Evolutionary conservation across 1,140 invertebrate genomes (phyloP).

Genomic region (Temnothorax longispinosus): DNA sequence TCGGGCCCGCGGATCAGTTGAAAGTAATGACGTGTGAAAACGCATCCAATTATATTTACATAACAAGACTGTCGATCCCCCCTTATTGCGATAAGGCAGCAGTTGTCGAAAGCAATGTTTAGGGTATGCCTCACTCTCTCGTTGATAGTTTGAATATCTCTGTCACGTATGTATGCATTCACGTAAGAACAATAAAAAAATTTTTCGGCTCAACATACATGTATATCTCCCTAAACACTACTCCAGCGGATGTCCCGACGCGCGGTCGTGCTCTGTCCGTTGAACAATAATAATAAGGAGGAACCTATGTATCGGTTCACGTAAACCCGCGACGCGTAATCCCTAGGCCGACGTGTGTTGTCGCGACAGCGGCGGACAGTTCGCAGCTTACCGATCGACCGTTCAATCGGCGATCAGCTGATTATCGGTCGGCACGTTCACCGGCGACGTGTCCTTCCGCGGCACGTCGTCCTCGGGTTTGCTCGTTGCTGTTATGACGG

Average conservation of each 20-base stretch:
- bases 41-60: conserved; percentile 83
- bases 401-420: conserved; percentile 84
- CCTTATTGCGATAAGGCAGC: conserved; percentile 13
- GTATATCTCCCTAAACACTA: conserved; percentile 73
- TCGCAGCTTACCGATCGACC: not conserved
- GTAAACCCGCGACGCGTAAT: conserved; percentile 9
- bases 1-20: conserved; percentile 68
- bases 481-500: conserved; percentile 66
- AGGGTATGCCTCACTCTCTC: conserved; percentile 2
- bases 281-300: conserved; percentile 37
- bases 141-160: conserved; percentile 3
- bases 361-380: conserved; percentile 15
- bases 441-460: conserved; percentile 81
- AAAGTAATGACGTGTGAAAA: conserved; percentile 77
- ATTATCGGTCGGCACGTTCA: conserved; percentile 81
- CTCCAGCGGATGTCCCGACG: conserved; percentile 50
- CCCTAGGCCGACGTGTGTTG: conserved; percentile 16
- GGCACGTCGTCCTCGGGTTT: conserved; percentile 80
- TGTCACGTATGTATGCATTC: conserved; percentile 59
- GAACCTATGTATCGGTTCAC: conserved; percentile 26
- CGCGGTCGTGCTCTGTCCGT: not conserved
- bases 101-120: conserved; percentile 49
- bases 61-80: conserved; percentile 72
- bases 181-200: conserved; percentile 68
- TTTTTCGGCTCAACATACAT: conserved; percentile 65